Base-by-base conservation (phyloP, 2,888 invertebrate species). In the Nephrotoma flavescens region DNA sequence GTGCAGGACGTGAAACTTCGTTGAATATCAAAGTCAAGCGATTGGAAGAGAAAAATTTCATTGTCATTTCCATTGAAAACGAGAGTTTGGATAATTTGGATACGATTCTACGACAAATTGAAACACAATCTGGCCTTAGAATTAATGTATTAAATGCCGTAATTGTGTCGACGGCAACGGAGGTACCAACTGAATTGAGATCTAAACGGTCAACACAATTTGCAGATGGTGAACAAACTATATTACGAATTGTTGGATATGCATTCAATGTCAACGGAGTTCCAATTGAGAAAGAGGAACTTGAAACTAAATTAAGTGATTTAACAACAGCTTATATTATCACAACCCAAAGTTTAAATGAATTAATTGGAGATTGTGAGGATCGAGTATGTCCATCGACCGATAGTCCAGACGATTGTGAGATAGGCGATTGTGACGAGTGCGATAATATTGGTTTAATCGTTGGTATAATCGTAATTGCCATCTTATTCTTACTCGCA, bases 1-100 rank as follows among this genome's bases (percentile, higher is more conserved):
- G 90, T 0, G 87, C 88, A 6, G 42, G 52, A 2, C 88, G 89
- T 85, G 89, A 89, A 5, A 86, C 89, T 0, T 87, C 86, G 6
- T 47, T 86, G 19, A 45, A 31, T 47, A 47, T 86, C 19, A 41
- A 44, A 11, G 45, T 86, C 11, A 45, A 45, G 41, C 86, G 31
- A 47, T 45, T 86, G n/a, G 41, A 19, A 41, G 86, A 44, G 19
- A 52, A 86, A 41, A 9, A 86, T 47, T 86, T 86, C 7, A 86
- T 41, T 7, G 44, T 45, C 1, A 41, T 86, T 19, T 45, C 86
- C 12, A 52, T 86, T 52, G 45, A 45, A 47, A 47, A 86, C 47
- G 45, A 44, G 52, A 47, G 19, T 41, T 45, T 45, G 44, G 86
- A 47, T n/a, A 45, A 86, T 31, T 45, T 86, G n/a, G 47, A 86